Evolutionary conservation across 2,888 invertebrate species (phyloP).

Genomic region (Embidobia sp.): DNA sequence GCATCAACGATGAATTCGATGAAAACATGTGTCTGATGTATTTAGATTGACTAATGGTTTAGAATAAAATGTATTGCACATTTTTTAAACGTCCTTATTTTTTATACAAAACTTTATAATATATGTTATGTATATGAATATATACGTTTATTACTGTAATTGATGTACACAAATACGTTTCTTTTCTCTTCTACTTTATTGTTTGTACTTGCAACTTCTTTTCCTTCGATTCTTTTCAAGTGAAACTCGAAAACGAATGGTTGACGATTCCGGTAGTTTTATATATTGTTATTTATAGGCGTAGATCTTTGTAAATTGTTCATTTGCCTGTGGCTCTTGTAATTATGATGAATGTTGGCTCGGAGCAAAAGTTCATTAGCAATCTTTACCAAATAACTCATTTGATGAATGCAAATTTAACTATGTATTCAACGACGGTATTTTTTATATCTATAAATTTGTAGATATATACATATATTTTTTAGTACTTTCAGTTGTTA

Average conservation of each 20-base stretch:
- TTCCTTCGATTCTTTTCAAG: constrained; percentile 1
- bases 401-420: no score
- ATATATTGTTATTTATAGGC: constrained; percentile 43
- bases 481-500: no score
- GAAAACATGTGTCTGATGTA: constrained; percentile 46
- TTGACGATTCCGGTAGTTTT: constrained; percentile 41
- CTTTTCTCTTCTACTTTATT: constrained; percentile 11
- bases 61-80: constrained; percentile 62
- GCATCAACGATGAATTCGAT: constrained; percentile 29
- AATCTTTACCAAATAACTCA: no score
- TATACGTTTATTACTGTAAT: constrained; percentile 54
- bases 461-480: no score
- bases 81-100: constrained; percentile 61
- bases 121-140: constrained; percentile 48
- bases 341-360: constrained; percentile 56
- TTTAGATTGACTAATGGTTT: constrained; percentile 54
- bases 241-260: constrained; percentile 8
- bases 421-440: no score
- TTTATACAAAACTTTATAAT: constrained; percentile 61
- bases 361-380: not conserved
- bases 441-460: no score
- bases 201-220: not conserved
- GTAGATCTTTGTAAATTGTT: constrained; percentile 56
- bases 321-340: constrained; percentile 50
- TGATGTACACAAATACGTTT: constrained; percentile 38